Evolutionary conservation across 1,140 invertebrate genomes (phyloP).

Genomic region (Psilanteris sp.): DNA sequence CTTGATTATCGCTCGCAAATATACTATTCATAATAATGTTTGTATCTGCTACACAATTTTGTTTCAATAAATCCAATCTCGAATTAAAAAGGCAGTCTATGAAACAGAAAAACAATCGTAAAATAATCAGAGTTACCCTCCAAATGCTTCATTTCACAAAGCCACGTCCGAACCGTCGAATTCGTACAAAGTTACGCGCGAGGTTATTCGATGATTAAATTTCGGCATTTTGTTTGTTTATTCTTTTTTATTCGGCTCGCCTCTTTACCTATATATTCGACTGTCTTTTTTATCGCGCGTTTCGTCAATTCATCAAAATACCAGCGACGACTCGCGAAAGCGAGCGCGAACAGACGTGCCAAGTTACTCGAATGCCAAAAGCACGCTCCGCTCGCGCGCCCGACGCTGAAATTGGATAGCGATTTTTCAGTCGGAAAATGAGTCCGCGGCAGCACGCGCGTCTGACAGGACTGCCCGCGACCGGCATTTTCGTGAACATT

Average conservation of each 20-base stretch:
- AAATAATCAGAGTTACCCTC: no score
- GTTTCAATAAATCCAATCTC: no score
- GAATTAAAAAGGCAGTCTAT: no score
- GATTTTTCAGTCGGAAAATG: slow-evolving; percentile 75
- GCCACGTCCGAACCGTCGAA: no score
- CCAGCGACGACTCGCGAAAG: slow-evolving; percentile 25
- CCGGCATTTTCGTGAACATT: slow-evolving; percentile 47
- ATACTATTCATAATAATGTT: no score
- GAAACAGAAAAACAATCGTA: no score
- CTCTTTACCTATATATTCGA: slow-evolving; percentile 17
- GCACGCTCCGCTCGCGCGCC: slow-evolving; percentile 39
- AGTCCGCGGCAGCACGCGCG: slow-evolving; percentile 66
- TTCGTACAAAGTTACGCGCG: slow-evolving; percentile 29
- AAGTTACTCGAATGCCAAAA: slow-evolving; percentile 59
- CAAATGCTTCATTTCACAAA: no score
- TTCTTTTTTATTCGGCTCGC: no score
- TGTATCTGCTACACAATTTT: no score
- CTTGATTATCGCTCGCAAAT: no score
- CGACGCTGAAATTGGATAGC: slow-evolving; percentile 63
- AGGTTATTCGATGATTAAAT: slow-evolving; percentile 46
- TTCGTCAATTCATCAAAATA: slow-evolving; percentile 63
- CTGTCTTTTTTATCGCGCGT: slow-evolving; percentile 20
- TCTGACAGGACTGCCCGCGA: slow-evolving; percentile 37
- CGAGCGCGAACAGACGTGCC: slow-evolving; percentile 26
- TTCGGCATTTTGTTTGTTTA: slow-evolving; percentile 32